phyloP scores from a whole-genome alignment of 2,888 invertebrate species.

The Tortricodes alternella region DNA sequence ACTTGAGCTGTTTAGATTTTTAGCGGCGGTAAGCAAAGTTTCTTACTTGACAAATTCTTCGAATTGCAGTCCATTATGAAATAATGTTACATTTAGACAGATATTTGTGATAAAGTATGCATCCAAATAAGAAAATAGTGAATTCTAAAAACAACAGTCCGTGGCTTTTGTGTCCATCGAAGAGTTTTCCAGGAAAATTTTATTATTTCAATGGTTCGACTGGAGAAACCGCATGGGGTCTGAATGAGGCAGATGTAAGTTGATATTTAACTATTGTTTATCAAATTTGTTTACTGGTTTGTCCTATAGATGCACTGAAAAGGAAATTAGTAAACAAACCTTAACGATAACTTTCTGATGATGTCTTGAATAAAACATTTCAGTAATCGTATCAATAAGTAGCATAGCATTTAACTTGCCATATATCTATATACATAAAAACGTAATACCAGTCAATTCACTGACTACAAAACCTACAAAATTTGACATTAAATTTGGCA shows the following conservation, averaged over 20 bases:
- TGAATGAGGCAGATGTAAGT: slow-evolving; percentile 54
- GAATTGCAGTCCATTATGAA: not conserved
- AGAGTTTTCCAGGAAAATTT: slow-evolving; percentile 62
- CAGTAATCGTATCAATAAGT: too few relatives aligned
- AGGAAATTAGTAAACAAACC: too few relatives aligned
- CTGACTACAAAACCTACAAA: too few relatives aligned
- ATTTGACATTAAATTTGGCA: too few relatives aligned
- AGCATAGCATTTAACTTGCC: too few relatives aligned
- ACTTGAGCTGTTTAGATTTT: slow-evolving; percentile 32
- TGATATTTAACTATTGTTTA: slow-evolving; percentile 11
- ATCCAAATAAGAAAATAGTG: slow-evolving; percentile 39
- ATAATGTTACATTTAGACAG: not conserved
- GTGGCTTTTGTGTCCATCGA: slow-evolving; percentile 65
- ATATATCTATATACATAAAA: too few relatives aligned
- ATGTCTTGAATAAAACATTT: too few relatives aligned
- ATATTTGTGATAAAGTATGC: slow-evolving; percentile 38
- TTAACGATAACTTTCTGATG: too few relatives aligned
- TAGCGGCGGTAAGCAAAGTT: slow-evolving; percentile 55
- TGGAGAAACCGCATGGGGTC: slow-evolving; percentile 60
- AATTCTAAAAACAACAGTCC: slow-evolving; percentile 38
- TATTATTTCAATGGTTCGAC: slow-evolving; percentile 65
- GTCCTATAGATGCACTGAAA: too few relatives aligned
- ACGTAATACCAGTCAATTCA: too few relatives aligned
- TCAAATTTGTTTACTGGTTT: too few relatives aligned
- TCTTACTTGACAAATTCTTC: not conserved